A percentile compares a stretch with the other conserved stretches of the same genome.
phyloP scores from a whole-genome alignment of 2,113 vertebrate genomes.

The Corydoras sp. region DNA sequence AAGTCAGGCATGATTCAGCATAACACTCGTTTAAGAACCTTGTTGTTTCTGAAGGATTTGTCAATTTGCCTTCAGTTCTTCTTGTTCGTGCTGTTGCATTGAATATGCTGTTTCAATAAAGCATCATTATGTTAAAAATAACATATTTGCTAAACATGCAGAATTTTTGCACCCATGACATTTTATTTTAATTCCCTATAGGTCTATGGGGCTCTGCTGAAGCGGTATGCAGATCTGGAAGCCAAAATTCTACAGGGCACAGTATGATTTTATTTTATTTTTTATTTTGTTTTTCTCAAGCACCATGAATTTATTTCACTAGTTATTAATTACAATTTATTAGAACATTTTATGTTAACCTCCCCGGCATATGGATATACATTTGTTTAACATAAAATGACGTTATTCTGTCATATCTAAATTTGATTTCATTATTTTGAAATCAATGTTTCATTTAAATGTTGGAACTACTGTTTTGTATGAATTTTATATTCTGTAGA shows the following conservation, averaged over 20 bases:
- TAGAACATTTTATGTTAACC: too few species aligned
- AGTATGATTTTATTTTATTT: neutral
- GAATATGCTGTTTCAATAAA: neutral
- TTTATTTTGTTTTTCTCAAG: too few species aligned
- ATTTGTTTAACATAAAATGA: too few species aligned
- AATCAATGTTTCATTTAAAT: too few species aligned
- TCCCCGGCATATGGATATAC: too few species aligned
- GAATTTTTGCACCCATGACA: neutral
- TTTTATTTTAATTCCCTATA: conserved; percentile 42
- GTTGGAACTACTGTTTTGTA: too few species aligned
- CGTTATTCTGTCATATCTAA: too few species aligned
- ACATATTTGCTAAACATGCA: too few species aligned
- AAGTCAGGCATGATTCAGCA: neutral
- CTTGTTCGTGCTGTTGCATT: neutral
- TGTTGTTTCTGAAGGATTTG: neutral
- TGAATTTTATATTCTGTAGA: too few species aligned
- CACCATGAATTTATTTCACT: too few species aligned
- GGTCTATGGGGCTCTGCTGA: conserved; percentile 62
- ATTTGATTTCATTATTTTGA: too few species aligned
- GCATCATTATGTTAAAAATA: neutral
- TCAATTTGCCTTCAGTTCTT: neutral
- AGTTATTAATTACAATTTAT: too few species aligned
- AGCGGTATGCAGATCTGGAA: conserved; percentile 65
- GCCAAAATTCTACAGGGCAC: conserved; percentile 48
- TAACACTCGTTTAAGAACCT: neutral